Evolutionary conservation across 2,888 invertebrate species (phyloP).

Genomic region (Urechis unicinctus): DNA sequence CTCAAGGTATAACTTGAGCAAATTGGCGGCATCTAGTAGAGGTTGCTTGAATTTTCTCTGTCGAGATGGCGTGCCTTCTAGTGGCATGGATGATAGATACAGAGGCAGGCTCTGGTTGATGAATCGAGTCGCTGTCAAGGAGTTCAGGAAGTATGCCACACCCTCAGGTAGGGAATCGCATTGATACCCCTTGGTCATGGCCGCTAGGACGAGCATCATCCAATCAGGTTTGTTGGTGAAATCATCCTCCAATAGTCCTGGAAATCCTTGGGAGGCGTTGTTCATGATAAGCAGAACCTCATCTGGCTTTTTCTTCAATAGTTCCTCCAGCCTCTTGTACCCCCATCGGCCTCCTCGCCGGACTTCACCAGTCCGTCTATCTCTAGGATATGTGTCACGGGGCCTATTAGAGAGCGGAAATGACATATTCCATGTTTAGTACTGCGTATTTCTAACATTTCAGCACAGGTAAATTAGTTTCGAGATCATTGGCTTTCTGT

Average conservation of each 20-base stretch:
- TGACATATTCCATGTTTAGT: too few species aligned
- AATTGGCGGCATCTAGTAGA: neutral
- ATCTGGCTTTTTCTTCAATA: neutral
- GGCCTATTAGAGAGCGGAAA: too few species aligned
- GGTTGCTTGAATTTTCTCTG: neutral
- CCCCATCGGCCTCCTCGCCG: neutral
- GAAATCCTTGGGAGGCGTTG: neutral
- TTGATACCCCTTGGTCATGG: conserved; percentile 17
- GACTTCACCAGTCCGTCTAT: too few species aligned
- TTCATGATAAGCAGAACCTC: conserved; percentile 3
- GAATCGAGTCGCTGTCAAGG: conserved; percentile 8
- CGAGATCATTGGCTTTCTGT: too few species aligned
- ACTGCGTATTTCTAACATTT: too few species aligned
- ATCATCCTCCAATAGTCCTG: neutral
- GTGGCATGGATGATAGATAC: conserved; percentile 5
- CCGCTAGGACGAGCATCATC: conserved; percentile 4
- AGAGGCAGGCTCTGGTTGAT: conserved; percentile 4
- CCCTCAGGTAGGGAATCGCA: conserved; percentile 14
- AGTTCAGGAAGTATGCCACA: conserved; percentile 16
- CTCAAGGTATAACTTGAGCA: neutral
- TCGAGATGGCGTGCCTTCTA: neutral
- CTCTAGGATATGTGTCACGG: too few species aligned
- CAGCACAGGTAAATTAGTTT: too few species aligned
- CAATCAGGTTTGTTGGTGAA: conserved; percentile 7
- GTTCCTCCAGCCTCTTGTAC: neutral